These are phyloP conservation scores for Lytechinus variegatus DNA, from an alignment of 35 echinoderm and acorn worm species.

Conservation along the genomic window DNA sequence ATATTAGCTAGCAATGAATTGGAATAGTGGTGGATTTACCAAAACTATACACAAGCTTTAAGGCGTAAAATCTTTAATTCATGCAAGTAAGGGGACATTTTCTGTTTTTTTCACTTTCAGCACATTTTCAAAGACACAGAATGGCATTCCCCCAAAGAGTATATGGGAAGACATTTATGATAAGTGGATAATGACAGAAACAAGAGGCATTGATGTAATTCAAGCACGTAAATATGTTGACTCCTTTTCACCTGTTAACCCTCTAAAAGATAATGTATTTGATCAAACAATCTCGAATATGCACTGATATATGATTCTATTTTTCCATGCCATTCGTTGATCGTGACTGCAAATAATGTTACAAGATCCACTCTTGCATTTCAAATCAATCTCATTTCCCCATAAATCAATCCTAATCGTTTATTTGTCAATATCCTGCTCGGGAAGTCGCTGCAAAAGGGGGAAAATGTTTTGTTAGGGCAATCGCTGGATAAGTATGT, in stretches of 20 bases:
- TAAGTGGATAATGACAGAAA: no score
- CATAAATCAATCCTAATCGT: neutral
- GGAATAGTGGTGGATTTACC: no score
- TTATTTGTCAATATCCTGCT: neutral
- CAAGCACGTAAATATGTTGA: neutral
- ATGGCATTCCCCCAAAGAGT: no score
- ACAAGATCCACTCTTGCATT: neutral
- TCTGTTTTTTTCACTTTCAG: no score
- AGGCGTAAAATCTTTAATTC: no score
- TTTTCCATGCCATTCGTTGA: neutral
- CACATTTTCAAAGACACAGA: no score
- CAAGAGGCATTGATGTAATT: no score
- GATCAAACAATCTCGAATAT: neutral
- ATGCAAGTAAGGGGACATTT: no score
- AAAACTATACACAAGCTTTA: no score
- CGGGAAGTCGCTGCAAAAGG: neutral
- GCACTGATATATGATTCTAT: neutral
- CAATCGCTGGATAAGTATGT: neutral
- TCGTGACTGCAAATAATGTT: neutral
- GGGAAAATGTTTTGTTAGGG: neutral
- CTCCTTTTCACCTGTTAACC: neutral
- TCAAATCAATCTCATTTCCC: neutral
- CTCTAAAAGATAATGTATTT: neutral
- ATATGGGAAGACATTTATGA: no score
- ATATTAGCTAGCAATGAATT: no score